These are phyloP conservation scores for Leptodactylus fuscus DNA, from an alignment of 2,113 vertebrate species.

Conservation along the genomic window DNA sequence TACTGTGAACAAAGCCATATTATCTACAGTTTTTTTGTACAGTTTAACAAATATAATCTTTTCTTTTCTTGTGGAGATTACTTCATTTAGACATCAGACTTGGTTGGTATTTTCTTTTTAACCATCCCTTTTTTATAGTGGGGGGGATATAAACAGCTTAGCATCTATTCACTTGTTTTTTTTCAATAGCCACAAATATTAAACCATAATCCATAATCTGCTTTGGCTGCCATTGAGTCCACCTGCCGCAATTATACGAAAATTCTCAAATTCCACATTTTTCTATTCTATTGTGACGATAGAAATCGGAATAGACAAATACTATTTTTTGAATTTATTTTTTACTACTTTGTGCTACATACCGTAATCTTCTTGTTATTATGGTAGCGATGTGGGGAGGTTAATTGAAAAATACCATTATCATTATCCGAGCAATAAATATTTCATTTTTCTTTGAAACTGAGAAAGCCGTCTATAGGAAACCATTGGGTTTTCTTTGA, in stretches of 20 bases:
- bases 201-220: conserved; percentile 60
- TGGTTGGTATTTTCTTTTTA: conserved; percentile 44
- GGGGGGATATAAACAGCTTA: conserved; percentile 66
- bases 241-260: conserved; percentile 65
- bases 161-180: conserved; percentile 57
- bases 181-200: conserved; percentile 61
- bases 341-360: neutral
- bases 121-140: conserved; percentile 33
- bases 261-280: conserved; percentile 43
- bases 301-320: neutral
- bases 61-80: conserved; percentile 68
- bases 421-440: neutral
- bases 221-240: conserved; percentile 62
- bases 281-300: neutral
- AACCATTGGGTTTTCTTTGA: neutral
- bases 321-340: neutral
- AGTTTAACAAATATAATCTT: conserved; percentile 78
- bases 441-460: neutral
- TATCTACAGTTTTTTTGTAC: conserved; percentile 75
- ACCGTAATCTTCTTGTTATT: neutral
- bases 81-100: conserved; percentile 77
- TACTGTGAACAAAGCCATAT: conserved; percentile 77
- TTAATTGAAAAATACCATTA: conserved; percentile 6
- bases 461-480: neutral
- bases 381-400: neutral